phyloP scores from a whole-genome alignment of 1,140 invertebrate species.

The Drosophila santomea region DNA sequence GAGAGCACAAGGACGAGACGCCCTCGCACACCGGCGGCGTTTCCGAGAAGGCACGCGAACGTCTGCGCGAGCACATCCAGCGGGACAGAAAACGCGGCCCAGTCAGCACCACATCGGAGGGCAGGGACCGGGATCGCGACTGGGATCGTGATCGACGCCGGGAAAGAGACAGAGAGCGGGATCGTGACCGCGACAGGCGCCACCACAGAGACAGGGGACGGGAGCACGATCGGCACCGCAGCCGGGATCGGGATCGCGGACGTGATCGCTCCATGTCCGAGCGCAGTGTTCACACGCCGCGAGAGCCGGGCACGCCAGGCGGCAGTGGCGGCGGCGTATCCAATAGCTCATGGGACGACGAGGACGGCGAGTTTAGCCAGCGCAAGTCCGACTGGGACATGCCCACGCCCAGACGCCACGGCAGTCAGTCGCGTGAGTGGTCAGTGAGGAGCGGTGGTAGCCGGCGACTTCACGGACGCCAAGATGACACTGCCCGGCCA shows the following conservation, averaged over 20 bases:
- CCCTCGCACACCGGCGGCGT: conserved; percentile 97
- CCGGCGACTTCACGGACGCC: conserved; percentile 87
- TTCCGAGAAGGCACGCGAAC: conserved; percentile 90
- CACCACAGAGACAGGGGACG: conserved; percentile 35
- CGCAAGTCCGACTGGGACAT: conserved; percentile 95
- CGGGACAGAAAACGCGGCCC: conserved; percentile 79
- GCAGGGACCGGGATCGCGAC: conserved; percentile 51
- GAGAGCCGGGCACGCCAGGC: conserved; percentile 92
- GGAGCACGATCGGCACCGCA: conserved; percentile 45
- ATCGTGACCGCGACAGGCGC: conserved; percentile 45
- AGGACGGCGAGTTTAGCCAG: conserved; percentile 89
- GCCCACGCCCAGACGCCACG: conserved; percentile 93
- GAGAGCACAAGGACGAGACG: conserved; percentile 93
- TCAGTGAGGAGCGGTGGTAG: conserved; percentile 64
- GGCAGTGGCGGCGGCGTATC: conserved; percentile 44
- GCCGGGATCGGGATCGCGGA: conserved; percentile 46
- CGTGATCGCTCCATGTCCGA: conserved; percentile 83
- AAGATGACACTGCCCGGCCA: conserved; percentile 89
- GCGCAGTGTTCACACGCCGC: conserved; percentile 88
- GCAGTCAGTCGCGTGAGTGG: conserved; percentile 72
- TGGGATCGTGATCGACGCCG: conserved; percentile 9
- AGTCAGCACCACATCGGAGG: conserved; percentile 61
- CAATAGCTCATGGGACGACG: conserved; percentile 91
- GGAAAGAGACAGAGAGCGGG: conserved; percentile 30
- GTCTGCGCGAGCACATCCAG: conserved; percentile 88